Percentiles rank a stretch among this genome's conserved stretches.
Evolutionary conservation across 2,113 vertebrate species (phyloP).

Genomic region (Misgurnus mizolepis): DNA sequence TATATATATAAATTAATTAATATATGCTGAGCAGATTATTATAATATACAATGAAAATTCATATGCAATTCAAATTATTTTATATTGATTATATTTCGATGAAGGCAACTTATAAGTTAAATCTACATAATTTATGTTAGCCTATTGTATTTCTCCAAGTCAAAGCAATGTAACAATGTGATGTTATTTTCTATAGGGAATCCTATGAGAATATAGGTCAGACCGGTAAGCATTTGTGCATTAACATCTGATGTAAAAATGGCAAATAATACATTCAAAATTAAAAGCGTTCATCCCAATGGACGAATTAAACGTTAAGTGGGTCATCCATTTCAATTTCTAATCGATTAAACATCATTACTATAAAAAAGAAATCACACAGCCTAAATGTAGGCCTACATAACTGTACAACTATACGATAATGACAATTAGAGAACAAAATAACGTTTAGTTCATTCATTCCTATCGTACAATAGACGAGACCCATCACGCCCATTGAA

Average conservation of each 20-base stretch:
- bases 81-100: no score
- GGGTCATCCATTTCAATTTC: background rate
- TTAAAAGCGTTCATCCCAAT: background rate
- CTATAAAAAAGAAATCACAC: background rate
- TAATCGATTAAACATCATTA: background rate
- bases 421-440: background rate
- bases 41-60: background rate
- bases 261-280: background rate
- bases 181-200: background rate
- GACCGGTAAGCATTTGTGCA: background rate
- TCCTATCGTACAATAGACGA: background rate
- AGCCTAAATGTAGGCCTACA: background rate
- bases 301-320: conserved; percentile 4
- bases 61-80: background rate
- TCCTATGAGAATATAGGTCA: background rate
- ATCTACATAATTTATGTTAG: background rate
- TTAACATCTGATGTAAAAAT: background rate
- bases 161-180: background rate
- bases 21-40: background rate
- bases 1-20: no score
- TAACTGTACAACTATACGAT: background rate
- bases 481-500: background rate
- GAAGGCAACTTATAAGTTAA: background rate
- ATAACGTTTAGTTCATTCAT: background rate
- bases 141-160: background rate